These are phyloP conservation scores for Palloptera scutellata DNA, from an alignment of 2,888 invertebrate species.

Conservation along the genomic window DNA sequence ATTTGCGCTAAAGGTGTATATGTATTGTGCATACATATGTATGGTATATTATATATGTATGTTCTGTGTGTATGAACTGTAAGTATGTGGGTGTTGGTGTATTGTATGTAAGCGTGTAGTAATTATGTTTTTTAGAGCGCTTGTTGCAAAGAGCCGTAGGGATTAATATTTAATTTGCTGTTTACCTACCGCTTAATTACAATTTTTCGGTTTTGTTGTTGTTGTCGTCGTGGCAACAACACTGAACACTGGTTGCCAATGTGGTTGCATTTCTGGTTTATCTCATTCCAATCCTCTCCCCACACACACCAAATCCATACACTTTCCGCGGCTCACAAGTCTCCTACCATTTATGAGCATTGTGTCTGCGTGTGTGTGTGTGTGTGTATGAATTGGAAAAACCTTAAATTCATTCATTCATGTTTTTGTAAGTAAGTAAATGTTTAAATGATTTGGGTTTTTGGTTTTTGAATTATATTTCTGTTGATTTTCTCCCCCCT, in stretches of 20 bases:
- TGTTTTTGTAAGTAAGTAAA: background rate
- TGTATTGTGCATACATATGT: background rate
- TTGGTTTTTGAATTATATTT: background rate
- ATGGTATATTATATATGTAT: constrained; percentile 11
- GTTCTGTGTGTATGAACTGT: no score
- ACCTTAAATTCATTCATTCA: background rate
- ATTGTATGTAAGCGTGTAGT: constrained; percentile 16
- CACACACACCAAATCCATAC: background rate
- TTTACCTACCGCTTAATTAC: constrained; percentile 48
- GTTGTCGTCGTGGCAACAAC: background rate
- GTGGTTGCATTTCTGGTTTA: constrained; percentile 1
- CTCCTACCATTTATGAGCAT: background rate
- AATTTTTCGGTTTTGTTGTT: constrained; percentile 32
- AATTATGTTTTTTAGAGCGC: constrained; percentile 42
- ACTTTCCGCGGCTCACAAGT: background rate
- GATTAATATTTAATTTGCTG: constrained; percentile 49
- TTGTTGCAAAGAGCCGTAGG: constrained; percentile 39
- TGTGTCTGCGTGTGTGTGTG: background rate
- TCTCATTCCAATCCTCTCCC: constrained; percentile 4
- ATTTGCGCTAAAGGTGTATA: background rate
- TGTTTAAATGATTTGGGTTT: background rate
- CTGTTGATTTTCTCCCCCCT: background rate
- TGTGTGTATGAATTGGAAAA: background rate
- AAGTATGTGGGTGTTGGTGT: constrained; percentile 9
- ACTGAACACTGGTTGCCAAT: background rate